Percentiles rank a stretch among this genome's conserved stretches.
phyloP scores from a whole-genome alignment of 2,888 invertebrate genomes.

The Hololepta plana region DNA sequence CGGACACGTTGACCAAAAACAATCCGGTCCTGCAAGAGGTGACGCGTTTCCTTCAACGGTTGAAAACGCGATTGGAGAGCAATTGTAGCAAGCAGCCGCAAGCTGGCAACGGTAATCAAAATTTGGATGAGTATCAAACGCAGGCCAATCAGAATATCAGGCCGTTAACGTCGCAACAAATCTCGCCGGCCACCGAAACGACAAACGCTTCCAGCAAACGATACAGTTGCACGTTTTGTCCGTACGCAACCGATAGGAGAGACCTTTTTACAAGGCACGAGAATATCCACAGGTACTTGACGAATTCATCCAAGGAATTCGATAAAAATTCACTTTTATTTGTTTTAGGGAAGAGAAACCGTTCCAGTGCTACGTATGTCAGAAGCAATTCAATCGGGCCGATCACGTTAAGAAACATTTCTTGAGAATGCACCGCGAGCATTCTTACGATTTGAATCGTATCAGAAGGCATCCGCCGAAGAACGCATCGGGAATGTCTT shows the following conservation, averaged over 20 bases:
- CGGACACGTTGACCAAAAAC: constrained; percentile 45
- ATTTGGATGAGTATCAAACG: constrained; percentile 18
- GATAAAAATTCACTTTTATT: too few relatives aligned
- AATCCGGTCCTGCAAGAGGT: constrained; percentile 59
- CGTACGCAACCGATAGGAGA: constrained; percentile 79
- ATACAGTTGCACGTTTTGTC: constrained; percentile 74
- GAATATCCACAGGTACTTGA: constrained; percentile 84
- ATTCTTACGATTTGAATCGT: constrained; percentile 69
- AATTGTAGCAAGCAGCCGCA: constrained; percentile 22
- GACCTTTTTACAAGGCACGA: constrained; percentile 84
- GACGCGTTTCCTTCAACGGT: constrained; percentile 47
- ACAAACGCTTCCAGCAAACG: constrained; percentile 32
- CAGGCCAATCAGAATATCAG: constrained; percentile 7
- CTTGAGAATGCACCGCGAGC: constrained; percentile 77
- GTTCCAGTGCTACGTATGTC: constrained; percentile 83
- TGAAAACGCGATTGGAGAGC: constrained; percentile 42
- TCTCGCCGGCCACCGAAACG: constrained; percentile 6
- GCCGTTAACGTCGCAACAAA: constrained; percentile 7
- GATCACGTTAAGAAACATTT: constrained; percentile 93
- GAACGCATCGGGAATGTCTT: constrained; percentile 34
- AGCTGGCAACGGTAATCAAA: constrained; percentile 10
- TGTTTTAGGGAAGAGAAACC: constrained; percentile 89
- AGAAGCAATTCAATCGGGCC: constrained; percentile 83
- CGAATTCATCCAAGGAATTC: too few relatives aligned
- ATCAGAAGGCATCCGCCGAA: constrained; percentile 49